Evolutionary conservation across 2,113 vertebrate species (phyloP).

Genomic region (Nyctibius bracteatus): DNA sequence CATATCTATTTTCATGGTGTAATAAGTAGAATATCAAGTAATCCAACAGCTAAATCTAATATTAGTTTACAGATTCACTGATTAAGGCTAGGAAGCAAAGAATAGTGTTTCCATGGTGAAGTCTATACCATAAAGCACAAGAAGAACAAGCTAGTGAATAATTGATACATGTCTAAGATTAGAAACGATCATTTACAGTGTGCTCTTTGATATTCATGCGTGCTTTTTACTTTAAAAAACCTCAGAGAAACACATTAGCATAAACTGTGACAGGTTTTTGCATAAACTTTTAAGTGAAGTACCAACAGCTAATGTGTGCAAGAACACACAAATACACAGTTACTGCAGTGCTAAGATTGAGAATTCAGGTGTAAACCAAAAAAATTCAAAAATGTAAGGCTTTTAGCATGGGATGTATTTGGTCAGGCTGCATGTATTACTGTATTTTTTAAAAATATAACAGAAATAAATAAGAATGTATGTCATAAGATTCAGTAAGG

Average conservation of each 20-base stretch:
- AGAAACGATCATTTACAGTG: constrained; percentile 36
- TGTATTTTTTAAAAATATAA: background rate
- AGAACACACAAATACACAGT: background rate
- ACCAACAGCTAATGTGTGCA: background rate
- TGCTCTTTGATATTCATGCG: constrained; percentile 41
- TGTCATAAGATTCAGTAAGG: background rate
- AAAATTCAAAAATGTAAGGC: background rate
- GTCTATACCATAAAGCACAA: constrained; percentile 39
- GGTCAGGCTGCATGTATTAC: background rate
- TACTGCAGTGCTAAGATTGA: background rate
- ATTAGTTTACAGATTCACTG: constrained; percentile 42
- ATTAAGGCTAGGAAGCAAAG: constrained; percentile 23
- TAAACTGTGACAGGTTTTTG: background rate
- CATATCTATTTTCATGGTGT: background rate
- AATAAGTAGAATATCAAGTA: constrained; percentile 4
- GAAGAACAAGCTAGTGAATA: constrained; percentile 55
- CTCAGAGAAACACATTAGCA: background rate
- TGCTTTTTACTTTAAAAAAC: background rate
- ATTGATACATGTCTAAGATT: constrained; percentile 66
- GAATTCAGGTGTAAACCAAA: background rate
- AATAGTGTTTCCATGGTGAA: constrained; percentile 62
- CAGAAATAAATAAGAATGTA: background rate
- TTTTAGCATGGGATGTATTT: background rate
- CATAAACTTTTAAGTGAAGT: background rate
- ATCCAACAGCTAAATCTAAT: constrained; percentile 11